These are phyloP conservation scores for Gobionotothen gibberifrons DNA, from an alignment of 2,797 vertebrate species.

Conservation along the genomic window DNA sequence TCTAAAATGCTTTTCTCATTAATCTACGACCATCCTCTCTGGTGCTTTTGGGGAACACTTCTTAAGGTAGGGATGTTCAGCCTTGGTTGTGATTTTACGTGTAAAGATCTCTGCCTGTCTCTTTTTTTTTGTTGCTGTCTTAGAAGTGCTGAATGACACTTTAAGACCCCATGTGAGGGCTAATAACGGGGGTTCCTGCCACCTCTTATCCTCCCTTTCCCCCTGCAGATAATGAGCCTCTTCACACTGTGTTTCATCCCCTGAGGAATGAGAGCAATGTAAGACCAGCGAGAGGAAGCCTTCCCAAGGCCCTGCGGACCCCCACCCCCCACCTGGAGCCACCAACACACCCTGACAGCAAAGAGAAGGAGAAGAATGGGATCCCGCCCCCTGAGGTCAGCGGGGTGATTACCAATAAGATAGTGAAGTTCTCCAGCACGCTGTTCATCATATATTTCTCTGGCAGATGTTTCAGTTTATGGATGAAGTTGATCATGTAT, in stretches of 20 bases:
- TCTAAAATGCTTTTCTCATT: not conserved
- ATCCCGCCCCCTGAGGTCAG: slow-evolving; percentile 42
- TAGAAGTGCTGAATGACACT: slow-evolving; percentile 51
- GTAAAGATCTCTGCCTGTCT: not conserved
- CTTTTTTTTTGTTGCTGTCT: slow-evolving; percentile 33
- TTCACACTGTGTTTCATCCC: slow-evolving; percentile 70
- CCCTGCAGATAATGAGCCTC: slow-evolving; percentile 79
- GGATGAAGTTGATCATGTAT: slow-evolving; percentile 99
- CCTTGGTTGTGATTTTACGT: not conserved
- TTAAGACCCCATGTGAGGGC: slow-evolving; percentile 68
- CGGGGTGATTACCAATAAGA: slow-evolving; percentile 91
- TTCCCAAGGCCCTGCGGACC: slow-evolving; percentile 44
- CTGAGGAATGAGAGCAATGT: slow-evolving; percentile 82
- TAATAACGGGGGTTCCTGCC: slow-evolving; percentile 66
- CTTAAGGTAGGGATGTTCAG: too few relatives aligned
- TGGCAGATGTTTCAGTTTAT: slow-evolving; percentile 99
- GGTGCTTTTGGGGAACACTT: not conserved
- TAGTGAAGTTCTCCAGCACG: slow-evolving; percentile 99
- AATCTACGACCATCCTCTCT: not conserved
- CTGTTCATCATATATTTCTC: slow-evolving; percentile 99
- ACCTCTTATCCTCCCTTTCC: slow-evolving; percentile 57
- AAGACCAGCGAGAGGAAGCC: slow-evolving; percentile 48
- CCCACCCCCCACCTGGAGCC: slow-evolving; percentile 35
- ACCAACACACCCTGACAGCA: slow-evolving; percentile 54
- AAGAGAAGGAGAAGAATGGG: slow-evolving; percentile 37